Base-by-base conservation (phyloP, 2,113 vertebrate genomes). In the Xerus inauris region DNA sequence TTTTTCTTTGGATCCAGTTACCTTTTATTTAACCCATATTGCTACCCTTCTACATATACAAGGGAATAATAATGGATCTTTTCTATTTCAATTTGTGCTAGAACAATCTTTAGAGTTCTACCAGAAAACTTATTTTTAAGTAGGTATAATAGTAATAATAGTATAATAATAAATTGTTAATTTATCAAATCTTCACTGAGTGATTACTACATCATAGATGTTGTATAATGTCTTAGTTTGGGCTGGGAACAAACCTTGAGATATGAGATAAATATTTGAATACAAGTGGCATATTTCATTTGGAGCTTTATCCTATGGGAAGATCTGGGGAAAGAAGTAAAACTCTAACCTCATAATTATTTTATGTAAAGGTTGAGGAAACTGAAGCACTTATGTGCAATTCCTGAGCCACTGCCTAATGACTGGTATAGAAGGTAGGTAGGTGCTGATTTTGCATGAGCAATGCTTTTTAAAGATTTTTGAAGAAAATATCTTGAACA, bases 81-180 rank as follows among this genome's bases (percentile, higher is more conserved):
- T 86, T 88, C 40, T 85, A n/a, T 89, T 90, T 51, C 8, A 91
- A 73, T 89, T 98, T 91, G 38, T 67, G 11, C 57, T 82, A 10
- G 5, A 90, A 19, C 14, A 73, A 38, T 71, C 38, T 73, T 93
- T 95, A 93, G 13, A n/a, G 19, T 81, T 72, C 57, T 67, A 38
- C 14, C 40, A 64, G 17, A 93, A 87, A 97, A 83, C 26, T n/a
- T 86, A 62, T 13, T 94, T 94, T 51, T 73, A 28, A 40, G 7
- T 67, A n/a, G 2, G 4, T 26, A 19, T 45, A 72, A 22, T 28
- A 47, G 35, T 28, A 62, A 62, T 28, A 62, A 24, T 62, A 62
- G 87, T 91, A 54, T 84, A 28, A 89, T 19, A 1, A 28, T 59
- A 75, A 57, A 49, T 83, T 13, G 79, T 59, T 71, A 85, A 77